Percentiles rank a stretch among this genome's conserved stretches.
Evolutionary conservation across 2,113 vertebrate genomes (phyloP).

Genomic region (Colossoma macropomum): DNA sequence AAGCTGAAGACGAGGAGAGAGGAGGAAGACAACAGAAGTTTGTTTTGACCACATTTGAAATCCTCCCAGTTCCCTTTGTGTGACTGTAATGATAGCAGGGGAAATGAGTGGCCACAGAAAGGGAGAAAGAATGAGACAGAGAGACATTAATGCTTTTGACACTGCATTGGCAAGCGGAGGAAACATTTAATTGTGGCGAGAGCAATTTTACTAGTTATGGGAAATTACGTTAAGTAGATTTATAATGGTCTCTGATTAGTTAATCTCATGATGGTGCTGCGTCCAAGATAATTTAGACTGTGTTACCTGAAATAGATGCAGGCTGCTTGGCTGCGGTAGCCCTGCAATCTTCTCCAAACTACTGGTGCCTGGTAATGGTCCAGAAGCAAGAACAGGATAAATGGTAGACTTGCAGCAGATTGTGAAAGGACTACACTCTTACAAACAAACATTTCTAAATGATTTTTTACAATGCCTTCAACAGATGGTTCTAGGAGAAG

Average conservation of each 20-base stretch:
- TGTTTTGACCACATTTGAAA: conserved; percentile 43
- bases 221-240: conserved; percentile 32
- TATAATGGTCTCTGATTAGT: conserved; percentile 44
- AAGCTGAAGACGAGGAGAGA: conserved; percentile 39
- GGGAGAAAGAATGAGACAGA: conserved; percentile 4
- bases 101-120: conserved; percentile 40
- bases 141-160: conserved; percentile 29
- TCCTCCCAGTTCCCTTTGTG: conserved; percentile 30
- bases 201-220: conserved; percentile 34
- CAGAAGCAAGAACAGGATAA: conserved; percentile 23
- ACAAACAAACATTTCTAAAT: background rate
- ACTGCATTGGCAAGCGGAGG: background rate
- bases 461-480: background rate
- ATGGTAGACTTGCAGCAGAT: conserved; percentile 6
- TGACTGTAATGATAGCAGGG: conserved; percentile 35
- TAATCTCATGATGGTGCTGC: background rate
- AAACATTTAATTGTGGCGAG: conserved; percentile 41
- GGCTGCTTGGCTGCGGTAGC: conserved; percentile 23
- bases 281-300: conserved; percentile 8
- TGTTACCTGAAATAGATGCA: conserved; percentile 46
- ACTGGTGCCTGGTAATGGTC: conserved; percentile 18
- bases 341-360: conserved; percentile 35
- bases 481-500: background rate
- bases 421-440: conserved; percentile 13
- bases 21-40: conserved; percentile 1